phyloP scores from a whole-genome alignment of 1,140 invertebrate genomes.

The Cydia fagiglandana region DNA sequence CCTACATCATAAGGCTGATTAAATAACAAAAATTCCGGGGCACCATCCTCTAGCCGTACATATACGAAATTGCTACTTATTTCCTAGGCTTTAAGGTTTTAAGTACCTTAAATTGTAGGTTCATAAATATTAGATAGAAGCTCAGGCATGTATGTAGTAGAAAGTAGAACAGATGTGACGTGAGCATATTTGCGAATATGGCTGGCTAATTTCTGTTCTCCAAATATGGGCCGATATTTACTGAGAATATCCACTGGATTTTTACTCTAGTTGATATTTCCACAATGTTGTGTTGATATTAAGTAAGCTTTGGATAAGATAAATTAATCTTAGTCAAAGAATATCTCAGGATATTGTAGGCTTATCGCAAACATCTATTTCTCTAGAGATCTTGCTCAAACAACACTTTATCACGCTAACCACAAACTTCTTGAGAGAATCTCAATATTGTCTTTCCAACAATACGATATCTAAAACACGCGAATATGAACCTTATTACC shows the following conservation, averaged over 20 bases:
- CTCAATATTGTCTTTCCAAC: slow-evolving; percentile 21
- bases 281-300: too few species aligned
- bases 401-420: background rate
- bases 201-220: background rate
- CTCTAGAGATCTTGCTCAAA: background rate
- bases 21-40: too few species aligned
- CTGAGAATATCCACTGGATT: background rate
- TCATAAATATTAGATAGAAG: background rate
- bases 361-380: background rate
- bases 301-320: too few species aligned
- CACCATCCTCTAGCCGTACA: too few species aligned
- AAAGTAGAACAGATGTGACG: background rate
- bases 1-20: background rate
- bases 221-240: background rate
- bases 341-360: background rate
- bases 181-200: background rate
- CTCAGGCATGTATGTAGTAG: background rate
- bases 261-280: too few species aligned
- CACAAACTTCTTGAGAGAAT: slow-evolving; percentile 17
- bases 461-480: background rate
- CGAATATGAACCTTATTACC: background rate
- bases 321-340: too few species aligned
- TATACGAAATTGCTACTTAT: too few species aligned
- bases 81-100: background rate
- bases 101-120: background rate